Percentiles rank a stretch among this genome's conserved stretches.
phyloP scores from a whole-genome alignment of 2,888 invertebrate species.

The Priocnemis perturbator region DNA sequence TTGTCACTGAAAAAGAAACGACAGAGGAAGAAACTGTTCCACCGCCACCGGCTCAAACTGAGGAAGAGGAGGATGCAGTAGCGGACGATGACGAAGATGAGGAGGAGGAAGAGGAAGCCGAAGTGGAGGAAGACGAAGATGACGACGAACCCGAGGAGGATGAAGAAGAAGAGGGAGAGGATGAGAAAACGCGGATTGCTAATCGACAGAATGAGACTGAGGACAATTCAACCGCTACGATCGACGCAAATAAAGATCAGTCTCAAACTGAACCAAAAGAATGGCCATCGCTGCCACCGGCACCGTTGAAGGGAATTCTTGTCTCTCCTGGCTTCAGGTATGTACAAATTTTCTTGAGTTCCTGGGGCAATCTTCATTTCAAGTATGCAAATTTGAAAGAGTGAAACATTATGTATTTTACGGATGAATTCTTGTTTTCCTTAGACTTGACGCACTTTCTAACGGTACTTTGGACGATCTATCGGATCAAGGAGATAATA shows the following conservation, averaged over 20 bases:
- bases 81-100: conserved; percentile 50
- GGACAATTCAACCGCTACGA: conserved; percentile 12
- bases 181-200: conserved; percentile 26
- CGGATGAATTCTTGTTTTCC: too few relatives aligned
- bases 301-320: conserved; percentile 78
- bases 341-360: conserved; percentile 28
- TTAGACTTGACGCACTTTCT: conserved; percentile 35
- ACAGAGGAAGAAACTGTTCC: conserved; percentile 31
- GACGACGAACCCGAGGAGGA: conserved; percentile 56
- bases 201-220: conserved; percentile 19
- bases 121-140: conserved; percentile 57
- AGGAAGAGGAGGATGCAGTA: conserved; percentile 54
- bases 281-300: conserved; percentile 69
- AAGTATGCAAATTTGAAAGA: neutral
- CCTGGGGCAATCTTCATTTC: neutral
- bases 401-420: neutral
- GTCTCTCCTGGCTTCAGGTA: conserved; percentile 77
- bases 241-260: conserved; percentile 31
- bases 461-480: conserved; percentile 64
- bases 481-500: conserved; percentile 51
- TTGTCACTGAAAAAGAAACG: conserved; percentile 32
- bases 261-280: conserved; percentile 42
- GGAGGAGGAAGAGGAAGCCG: conserved; percentile 52
- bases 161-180: conserved; percentile 56
- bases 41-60: conserved; percentile 13